Base-by-base conservation (phyloP, 2,797 vertebrate genomes). In the Crocodylus rhombifer region DNA sequence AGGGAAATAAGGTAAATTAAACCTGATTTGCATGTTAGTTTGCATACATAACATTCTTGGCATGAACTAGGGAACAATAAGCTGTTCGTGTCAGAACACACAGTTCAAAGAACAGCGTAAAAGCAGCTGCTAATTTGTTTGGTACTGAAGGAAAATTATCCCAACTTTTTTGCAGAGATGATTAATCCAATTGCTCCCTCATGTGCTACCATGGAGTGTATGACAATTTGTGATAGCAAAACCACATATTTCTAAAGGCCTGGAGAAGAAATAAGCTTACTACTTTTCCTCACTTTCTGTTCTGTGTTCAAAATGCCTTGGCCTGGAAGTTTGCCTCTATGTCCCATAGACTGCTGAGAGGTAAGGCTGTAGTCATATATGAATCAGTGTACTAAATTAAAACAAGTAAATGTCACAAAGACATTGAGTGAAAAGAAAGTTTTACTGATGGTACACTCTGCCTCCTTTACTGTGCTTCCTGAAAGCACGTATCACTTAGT, bases 21-120 rank as follows among this genome's bases (percentile, higher is more conserved):
- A 25, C 25, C 89, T 65, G 30, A 88, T 97, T 97, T 97, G 97
- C 97, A 93, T 97, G 76, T n/a, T 80, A 28, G 85, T 97, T 97
- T 97, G 96, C 97, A 97, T 97, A 93, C 36, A 85, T 80, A 92
- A 93, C 93, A 62, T 79, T 88, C 88, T 89, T 93, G 92, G 92
- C 92, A 81, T 60, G 93, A 95, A 15, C 30, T 58, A 87, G 80
- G 79, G 90, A 96, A 96, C 80, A 95, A 64, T 77, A 86, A 88
- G 23, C 88, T 94, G 36, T 83, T 93, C 62, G 5, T 88, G 87
- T 92, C 88, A 90, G 88, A 90, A 93, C 87, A 80, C 55, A 36
- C 6, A 82, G 84, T 95, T 91, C 86, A 93, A 93, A 95, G 63
- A 86, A 10, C 60, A 79, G 57, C 81, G 64, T 57, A 74, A 89